Conservation (phyloP, 2,113 vertebrate genomes). For the Promerops cafer region DNA sequence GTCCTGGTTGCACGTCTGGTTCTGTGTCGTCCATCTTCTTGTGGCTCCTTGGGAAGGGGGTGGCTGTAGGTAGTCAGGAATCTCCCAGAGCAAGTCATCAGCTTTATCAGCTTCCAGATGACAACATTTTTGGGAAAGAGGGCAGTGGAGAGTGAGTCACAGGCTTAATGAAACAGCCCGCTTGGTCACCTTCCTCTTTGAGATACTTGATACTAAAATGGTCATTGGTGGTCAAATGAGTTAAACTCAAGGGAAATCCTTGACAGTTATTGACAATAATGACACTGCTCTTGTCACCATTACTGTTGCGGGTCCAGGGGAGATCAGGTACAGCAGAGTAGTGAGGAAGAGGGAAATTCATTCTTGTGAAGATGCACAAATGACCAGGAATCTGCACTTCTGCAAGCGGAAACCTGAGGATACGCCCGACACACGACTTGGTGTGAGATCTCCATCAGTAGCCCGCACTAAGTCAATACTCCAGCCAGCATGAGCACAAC, state of each 20-base stretch:
- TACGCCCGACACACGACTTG: accelerated
- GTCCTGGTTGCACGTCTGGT: accelerated
- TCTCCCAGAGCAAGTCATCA: background rate
- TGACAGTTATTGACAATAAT: background rate
- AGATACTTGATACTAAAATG: background rate
- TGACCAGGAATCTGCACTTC: background rate
- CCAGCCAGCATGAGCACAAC: background rate
- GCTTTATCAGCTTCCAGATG: background rate
- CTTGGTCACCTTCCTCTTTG: background rate
- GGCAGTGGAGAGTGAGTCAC: background rate
- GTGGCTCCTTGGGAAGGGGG: background rate
- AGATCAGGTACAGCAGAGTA: background rate
- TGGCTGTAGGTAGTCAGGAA: background rate
- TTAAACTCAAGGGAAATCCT: background rate
- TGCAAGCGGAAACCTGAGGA: background rate
- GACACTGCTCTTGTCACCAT: background rate
- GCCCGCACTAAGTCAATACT: background rate
- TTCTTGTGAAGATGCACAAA: background rate
- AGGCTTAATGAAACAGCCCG: background rate
- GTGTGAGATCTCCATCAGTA: background rate
- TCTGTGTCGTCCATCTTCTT: background rate
- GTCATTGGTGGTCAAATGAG: background rate
- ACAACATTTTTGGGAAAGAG: background rate
- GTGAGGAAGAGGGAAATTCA: background rate
- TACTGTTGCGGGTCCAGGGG: background rate